Evolutionary conservation across 2,113 vertebrate species (phyloP).

Genomic region (Deroptyus accipitrinus): DNA sequence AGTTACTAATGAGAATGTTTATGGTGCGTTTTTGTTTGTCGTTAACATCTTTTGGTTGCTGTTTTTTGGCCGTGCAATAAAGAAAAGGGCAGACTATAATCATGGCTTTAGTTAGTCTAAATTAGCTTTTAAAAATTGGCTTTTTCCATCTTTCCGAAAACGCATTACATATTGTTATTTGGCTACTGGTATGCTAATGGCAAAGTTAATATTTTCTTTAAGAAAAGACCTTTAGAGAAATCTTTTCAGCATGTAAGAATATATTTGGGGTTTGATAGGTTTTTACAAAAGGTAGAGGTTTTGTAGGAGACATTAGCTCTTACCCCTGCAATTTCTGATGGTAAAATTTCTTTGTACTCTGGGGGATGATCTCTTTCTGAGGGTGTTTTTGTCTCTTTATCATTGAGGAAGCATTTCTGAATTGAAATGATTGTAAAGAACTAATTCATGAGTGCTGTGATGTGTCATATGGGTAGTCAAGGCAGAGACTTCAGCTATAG

Average conservation of each 20-base stretch:
- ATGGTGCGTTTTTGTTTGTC: background rate
- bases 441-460: background rate
- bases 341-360: background rate
- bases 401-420: background rate
- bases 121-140: background rate
- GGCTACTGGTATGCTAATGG: background rate
- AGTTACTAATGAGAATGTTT: background rate
- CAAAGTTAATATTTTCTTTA: background rate
- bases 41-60: background rate
- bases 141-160: background rate
- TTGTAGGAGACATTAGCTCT: background rate
- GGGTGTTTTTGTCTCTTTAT: background rate
- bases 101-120: background rate
- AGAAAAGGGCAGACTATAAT: background rate
- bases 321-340: background rate
- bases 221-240: background rate
- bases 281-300: background rate
- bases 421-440: background rate
- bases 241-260: background rate
- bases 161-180: background rate
- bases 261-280: background rate
- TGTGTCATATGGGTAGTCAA: background rate
- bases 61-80: background rate
- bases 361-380: background rate
- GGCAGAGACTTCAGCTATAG: background rate